Percentiles rank a stretch among this genome's conserved stretches.
Conservation (phyloP, 2,113 vertebrate genomes). For the Sciurus niger region DNA sequence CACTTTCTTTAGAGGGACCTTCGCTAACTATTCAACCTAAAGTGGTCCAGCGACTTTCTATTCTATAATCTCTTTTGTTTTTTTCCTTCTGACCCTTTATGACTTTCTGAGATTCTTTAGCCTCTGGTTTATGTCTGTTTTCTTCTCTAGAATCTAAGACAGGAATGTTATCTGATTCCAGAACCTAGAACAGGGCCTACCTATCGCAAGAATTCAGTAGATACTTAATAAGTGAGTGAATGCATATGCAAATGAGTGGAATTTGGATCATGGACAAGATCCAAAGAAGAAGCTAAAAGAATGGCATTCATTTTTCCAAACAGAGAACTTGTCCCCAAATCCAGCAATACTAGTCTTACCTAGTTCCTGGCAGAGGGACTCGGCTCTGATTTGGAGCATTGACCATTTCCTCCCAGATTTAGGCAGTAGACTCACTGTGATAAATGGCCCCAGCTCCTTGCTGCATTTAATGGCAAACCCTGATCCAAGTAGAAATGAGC, state of each 20-base stretch:
- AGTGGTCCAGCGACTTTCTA: background rate
- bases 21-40: background rate
- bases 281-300: conserved; percentile 53
- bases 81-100: background rate
- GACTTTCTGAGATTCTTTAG: background rate
- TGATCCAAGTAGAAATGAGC: conserved; percentile 85
- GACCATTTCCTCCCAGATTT: conserved; percentile 74
- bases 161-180: background rate
- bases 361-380: conserved; percentile 43
- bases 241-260: background rate
- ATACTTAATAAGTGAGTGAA: background rate
- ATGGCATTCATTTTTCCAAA: background rate
- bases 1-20: background rate
- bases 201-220: background rate
- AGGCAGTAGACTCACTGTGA: conserved; percentile 78
- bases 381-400: conserved; percentile 60
- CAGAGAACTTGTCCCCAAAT: background rate
- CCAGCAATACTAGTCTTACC: background rate
- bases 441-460: conserved; percentile 79
- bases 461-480: conserved; percentile 80
- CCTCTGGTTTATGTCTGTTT: background rate
- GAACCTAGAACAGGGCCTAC: background rate
- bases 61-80: background rate
- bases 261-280: background rate
- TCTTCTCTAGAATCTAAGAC: background rate